A percentile compares a stretch with the other conserved stretches of the same genome.
These are phyloP conservation scores for Cyphomyrmex costatus DNA, from an alignment of 1,140 invertebrate genomes.

Conservation along the genomic window DNA sequence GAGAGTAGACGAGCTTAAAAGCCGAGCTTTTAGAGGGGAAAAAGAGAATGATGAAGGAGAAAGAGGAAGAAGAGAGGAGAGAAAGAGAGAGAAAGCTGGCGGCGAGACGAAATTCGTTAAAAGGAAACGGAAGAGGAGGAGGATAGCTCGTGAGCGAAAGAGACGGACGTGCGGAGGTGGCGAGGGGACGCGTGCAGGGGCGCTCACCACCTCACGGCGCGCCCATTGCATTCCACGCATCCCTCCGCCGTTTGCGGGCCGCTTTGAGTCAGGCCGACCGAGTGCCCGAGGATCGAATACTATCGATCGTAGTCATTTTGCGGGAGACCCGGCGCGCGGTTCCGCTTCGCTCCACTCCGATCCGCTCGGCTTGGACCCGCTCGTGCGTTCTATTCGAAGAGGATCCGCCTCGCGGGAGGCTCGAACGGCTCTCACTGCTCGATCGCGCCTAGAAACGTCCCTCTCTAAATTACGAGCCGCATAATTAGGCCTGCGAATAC, in stretches of 20 bases:
- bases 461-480: not conserved
- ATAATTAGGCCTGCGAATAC: conserved; percentile 18
- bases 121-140: conserved; percentile 57
- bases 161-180: conserved; percentile 38
- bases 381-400: not conserved
- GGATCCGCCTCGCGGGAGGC: conserved; percentile 1
- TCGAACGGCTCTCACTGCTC: not conserved
- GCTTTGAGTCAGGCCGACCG: conserved; percentile 78
- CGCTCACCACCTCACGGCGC: conserved; percentile 75
- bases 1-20: not conserved
- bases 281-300: conserved; percentile 77
- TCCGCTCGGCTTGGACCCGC: not conserved
- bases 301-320: conserved; percentile 81
- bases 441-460: conserved; percentile 10
- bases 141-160: not conserved
- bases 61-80: not conserved
- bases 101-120: conserved; percentile 6
- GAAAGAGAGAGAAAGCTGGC: not conserved
- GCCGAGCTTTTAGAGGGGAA: conserved; percentile 4
- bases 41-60: not conserved
- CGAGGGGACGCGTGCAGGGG: conserved; percentile 52
- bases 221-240: conserved; percentile 83
- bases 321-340: conserved; percentile 47
- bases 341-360: not conserved
- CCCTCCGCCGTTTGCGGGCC: conserved; percentile 74